Conservation (phyloP, 2,797 vertebrate species). For the Xenentodon cancila region DNA sequence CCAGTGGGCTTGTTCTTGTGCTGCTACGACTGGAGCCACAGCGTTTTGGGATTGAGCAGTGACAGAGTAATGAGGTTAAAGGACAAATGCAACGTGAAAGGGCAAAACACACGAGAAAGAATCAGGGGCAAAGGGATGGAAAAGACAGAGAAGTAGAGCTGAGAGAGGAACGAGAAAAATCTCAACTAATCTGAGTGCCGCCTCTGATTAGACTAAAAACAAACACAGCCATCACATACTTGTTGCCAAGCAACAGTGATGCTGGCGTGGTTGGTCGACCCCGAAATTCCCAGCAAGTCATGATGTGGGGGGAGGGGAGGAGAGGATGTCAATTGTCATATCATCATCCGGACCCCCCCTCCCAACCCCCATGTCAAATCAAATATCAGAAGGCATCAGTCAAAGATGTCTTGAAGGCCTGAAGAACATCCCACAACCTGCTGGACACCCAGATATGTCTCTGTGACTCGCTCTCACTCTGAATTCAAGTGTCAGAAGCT, state of each 20-base stretch:
- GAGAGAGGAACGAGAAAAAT: background rate
- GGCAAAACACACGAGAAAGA: background rate
- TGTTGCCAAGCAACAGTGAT: constrained; percentile 83
- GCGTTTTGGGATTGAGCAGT: too few relatives aligned
- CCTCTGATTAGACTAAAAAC: constrained; percentile 65
- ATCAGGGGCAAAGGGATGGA: background rate
- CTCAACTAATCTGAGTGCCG: constrained; percentile 1
- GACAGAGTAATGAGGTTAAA: constrained; percentile 16
- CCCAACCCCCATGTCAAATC: too few relatives aligned
- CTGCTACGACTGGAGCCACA: too few relatives aligned
- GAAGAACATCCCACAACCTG: too few relatives aligned
- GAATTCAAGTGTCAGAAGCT: too few relatives aligned
- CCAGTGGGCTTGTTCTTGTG: too few relatives aligned
- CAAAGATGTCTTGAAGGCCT: too few relatives aligned
- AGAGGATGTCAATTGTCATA: too few relatives aligned
- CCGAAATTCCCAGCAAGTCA: constrained; percentile 34
- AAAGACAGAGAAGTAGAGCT: constrained; percentile 3
- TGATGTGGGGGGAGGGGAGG: constrained; percentile 24
- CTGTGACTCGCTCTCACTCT: too few relatives aligned
- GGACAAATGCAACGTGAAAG: constrained; percentile 1
- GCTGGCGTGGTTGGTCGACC: constrained; percentile 60
- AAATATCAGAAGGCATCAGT: too few relatives aligned
- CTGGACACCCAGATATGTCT: too few relatives aligned
- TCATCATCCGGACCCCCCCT: too few relatives aligned
- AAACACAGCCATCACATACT: constrained; percentile 67